Evolutionary conservation across 2,888 invertebrate species (phyloP), one percentile per base, ranked within the genome.

Genomic region (Acheta domesticus): DNA sequence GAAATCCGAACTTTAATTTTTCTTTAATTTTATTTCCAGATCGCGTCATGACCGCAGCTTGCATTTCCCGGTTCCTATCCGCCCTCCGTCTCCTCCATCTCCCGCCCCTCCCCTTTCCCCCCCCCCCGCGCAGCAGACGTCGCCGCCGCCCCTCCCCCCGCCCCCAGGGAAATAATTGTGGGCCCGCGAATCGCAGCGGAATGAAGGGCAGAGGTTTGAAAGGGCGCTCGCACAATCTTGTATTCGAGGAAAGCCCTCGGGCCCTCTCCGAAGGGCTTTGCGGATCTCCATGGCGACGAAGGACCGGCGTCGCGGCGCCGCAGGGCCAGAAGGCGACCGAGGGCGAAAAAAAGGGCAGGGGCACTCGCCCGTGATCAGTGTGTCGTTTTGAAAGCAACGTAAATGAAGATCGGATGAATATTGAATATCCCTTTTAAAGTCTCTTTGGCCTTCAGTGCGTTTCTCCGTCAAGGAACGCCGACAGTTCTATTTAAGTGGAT

Each of bases 101-200:
- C 16, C 14, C 14, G 4, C 5, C 5, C n/a, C 62, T 62, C 0
- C 62, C 62, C 12, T 5, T 3, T 5, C 5, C 36, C 5, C 5
- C 4, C 5, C 62, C 62, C 14, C n/a, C 5, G 4, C 1, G 62
- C 14, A 62, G n/a, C n/a, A 62, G n/a, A 19, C n/a, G 62, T 16
- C 16, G 62, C 8, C 14, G 14, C 62, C 36, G 36, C 4, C 14
- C n/a, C n/a, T n/a, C n/a, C 62, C 62, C 14, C 62, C 62, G n/a
- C 62, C 62, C 62, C 62, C n/a, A 62, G 62, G 62, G 62, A 62
- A 62, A 62, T 62, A 62, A 62, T 62, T 62, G 62, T 62, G 62
- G 62, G 62, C 14, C n/a, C 62, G 62, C 62, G 62, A 62, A 62
- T 62, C 62, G n/a, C 16, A 8, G 16, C n/a, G n/a, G 62, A 62